Evolutionary conservation across 2,113 vertebrate genomes (phyloP).

Genomic region (Hippocampus zosterae): DNA sequence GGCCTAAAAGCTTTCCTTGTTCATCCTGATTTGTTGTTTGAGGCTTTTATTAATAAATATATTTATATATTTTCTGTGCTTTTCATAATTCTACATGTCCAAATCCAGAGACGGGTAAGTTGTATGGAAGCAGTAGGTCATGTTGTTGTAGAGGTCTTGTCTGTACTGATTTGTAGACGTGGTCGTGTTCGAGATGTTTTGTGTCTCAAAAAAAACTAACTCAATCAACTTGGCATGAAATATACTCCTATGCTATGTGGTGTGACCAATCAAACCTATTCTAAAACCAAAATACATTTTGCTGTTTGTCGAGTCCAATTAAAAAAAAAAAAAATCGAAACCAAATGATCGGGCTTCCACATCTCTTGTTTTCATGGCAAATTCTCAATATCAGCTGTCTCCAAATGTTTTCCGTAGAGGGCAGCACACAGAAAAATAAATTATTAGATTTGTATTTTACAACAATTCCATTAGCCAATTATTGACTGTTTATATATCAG

Average conservation of each 20-base stretch:
- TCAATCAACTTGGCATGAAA: neutral
- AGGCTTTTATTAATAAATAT: neutral
- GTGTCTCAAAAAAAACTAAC: neutral
- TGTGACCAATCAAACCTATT: neutral
- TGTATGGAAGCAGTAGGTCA: neutral
- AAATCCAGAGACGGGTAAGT: slow-evolving; percentile 59
- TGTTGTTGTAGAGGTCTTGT: slow-evolving; percentile 4
- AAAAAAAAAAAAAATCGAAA: neutral
- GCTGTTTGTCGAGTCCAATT: neutral
- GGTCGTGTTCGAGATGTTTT: slow-evolving; percentile 1
- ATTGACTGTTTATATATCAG: no score
- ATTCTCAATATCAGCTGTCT: no score
- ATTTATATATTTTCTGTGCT: slow-evolving; percentile 41
- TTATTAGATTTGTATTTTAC: no score
- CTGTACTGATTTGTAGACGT: slow-evolving; percentile 12
- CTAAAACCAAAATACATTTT: slow-evolving; percentile 6
- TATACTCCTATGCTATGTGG: neutral
- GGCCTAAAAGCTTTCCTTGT: slow-evolving; percentile 15
- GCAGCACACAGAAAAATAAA: no score
- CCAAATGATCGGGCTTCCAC: no score
- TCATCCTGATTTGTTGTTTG: slow-evolving; percentile 14
- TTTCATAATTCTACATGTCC: slow-evolving; percentile 33
- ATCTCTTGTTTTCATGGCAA: no score
- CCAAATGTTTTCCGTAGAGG: no score
- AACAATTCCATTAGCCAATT: no score